These are phyloP conservation scores for Glareola pratincola DNA, from an alignment of 2,113 vertebrate species.

Conservation along the genomic window DNA sequence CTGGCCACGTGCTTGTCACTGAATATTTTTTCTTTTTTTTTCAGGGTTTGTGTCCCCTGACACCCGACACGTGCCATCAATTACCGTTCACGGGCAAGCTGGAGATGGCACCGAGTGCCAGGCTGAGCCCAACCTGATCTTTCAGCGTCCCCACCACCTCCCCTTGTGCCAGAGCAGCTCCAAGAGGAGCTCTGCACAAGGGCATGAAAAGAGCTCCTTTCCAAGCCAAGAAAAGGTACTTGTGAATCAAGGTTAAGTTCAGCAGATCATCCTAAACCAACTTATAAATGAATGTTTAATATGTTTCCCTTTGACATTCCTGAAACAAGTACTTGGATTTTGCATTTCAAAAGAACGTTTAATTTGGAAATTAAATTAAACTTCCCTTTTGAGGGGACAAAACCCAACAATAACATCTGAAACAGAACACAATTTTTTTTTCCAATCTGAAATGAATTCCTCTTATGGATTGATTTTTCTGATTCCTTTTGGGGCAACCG, in stretches of 20 bases:
- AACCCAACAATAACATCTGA: neutral
- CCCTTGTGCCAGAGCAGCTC: accelerated
- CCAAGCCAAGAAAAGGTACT: neutral
- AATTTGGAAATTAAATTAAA: neutral
- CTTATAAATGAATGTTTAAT: neutral
- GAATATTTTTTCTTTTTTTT: neutral
- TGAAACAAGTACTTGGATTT: neutral
- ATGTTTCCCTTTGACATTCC: neutral
- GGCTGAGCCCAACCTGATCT: neutral
- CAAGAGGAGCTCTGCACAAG: neutral
- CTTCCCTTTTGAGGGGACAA: neutral
- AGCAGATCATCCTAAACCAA: neutral
- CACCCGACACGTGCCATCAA: neutral
- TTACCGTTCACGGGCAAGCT: accelerated
- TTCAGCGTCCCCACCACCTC: neutral
- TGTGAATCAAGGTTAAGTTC: neutral
- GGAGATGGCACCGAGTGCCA: accelerated
- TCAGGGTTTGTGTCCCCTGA: neutral
- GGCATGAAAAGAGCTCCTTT: neutral
- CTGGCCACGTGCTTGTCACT: neutral
- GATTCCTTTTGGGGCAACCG: neutral
- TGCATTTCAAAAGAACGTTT: neutral
- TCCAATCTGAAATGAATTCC: neutral
- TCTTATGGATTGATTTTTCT: neutral
- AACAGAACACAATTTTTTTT: neutral